These are phyloP conservation scores for Dromius quadrimaculatus DNA, from an alignment of 2,888 invertebrate genomes.

Conservation along the genomic window DNA sequence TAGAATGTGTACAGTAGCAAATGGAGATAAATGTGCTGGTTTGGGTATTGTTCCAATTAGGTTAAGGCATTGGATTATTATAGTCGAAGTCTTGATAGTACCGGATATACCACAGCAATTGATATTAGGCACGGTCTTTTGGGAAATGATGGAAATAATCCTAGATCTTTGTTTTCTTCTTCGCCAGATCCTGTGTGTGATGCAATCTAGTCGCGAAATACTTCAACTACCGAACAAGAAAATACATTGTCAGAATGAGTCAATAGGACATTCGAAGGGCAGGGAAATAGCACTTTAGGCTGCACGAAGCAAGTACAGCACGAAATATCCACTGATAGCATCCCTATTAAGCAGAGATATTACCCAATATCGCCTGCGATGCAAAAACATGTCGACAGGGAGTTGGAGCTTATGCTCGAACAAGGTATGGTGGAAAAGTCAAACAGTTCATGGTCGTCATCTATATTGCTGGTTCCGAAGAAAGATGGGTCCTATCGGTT, in stretches of 20 bases:
- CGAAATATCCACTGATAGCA: no score
- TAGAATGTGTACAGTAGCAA: background rate
- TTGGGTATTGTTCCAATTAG: background rate
- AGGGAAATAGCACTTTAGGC: no score
- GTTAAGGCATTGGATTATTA: background rate
- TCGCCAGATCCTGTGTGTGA: no score
- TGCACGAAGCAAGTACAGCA: no score
- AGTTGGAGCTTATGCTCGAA: constrained; percentile 58
- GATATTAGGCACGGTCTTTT: background rate
- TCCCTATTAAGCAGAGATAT: constrained; percentile 50
- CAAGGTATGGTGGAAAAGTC: constrained; percentile 57
- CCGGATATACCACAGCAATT: background rate
- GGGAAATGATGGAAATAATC: constrained; percentile 1
- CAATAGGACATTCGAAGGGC: no score
- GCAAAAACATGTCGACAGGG: constrained; percentile 50
- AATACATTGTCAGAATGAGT: no score
- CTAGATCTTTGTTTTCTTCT: background rate
- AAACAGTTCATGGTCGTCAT: no score
- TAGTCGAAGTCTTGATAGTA: background rate
- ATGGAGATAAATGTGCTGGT: background rate
- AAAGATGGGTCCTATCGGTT: no score
- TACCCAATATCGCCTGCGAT: no score
- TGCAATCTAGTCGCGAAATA: no score
- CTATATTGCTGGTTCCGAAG: no score
- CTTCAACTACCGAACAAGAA: no score